phyloP scores from a whole-genome alignment of 2,888 invertebrate genomes.

The Omphaloscelis lunosa region DNA sequence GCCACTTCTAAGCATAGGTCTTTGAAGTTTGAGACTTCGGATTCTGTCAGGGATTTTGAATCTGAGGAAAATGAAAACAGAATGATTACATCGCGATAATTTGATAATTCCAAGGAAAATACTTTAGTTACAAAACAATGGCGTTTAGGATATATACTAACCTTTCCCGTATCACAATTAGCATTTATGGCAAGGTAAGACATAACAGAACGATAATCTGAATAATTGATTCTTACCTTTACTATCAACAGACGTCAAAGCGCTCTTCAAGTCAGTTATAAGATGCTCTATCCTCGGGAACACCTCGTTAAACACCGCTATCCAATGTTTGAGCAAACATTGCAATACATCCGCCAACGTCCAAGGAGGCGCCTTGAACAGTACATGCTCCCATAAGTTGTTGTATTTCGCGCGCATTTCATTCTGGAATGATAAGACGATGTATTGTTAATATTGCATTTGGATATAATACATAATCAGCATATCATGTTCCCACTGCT shows the following conservation, averaged over 20 bases:
- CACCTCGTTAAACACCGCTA: constrained; percentile 90
- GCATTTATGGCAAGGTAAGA: no score
- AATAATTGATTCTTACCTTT: constrained; percentile 74
- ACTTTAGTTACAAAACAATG: no score
- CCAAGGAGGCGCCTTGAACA: constrained; percentile 91
- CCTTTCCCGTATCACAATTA: no score
- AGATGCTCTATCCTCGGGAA: constrained; percentile 86
- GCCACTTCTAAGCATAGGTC: constrained; percentile 85
- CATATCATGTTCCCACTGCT: no score
- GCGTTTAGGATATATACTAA: no score
- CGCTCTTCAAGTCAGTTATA: constrained; percentile 79
- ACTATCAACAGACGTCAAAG: constrained; percentile 73
- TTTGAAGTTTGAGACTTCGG: constrained; percentile 82
- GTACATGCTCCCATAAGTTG: constrained; percentile 88
- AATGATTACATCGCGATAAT: neutral
- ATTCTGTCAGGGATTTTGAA: constrained; percentile 77
- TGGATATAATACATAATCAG: neutral
- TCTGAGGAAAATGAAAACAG: constrained; percentile 68
- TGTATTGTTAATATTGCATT: neutral
- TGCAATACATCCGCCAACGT: constrained; percentile 87
- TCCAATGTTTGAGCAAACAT: constrained; percentile 91
- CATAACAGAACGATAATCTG: no score
- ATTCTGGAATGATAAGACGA: constrained; percentile 79
- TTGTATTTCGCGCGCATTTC: constrained; percentile 91
- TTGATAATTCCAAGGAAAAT: no score